phyloP scores from a whole-genome alignment of 2,113 vertebrate genomes.

The Xyrauchen texanus region DNA sequence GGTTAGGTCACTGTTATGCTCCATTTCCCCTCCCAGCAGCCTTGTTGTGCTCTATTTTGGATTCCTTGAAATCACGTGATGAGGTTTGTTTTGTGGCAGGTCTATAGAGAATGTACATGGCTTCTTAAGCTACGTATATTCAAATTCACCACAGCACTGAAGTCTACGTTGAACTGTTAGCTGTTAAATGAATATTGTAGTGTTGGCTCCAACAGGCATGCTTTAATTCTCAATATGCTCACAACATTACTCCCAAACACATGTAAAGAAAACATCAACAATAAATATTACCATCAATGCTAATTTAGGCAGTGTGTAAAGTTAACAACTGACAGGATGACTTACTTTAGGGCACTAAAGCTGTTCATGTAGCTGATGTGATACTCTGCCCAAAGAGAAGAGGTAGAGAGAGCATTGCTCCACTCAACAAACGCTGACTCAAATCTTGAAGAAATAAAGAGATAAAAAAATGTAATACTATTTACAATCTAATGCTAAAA shows the following conservation, averaged over 20 bases:
- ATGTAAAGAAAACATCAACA: background rate
- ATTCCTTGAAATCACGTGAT: constrained; percentile 39
- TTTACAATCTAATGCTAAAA: too few relatives aligned
- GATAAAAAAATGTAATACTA: background rate
- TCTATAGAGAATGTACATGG: background rate
- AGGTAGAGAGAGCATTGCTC: constrained; percentile 41
- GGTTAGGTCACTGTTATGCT: background rate
- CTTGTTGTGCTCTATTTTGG: too few relatives aligned
- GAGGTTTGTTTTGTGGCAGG: background rate
- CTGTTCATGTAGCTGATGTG: constrained; percentile 74
- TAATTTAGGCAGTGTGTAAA: background rate
- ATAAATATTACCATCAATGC: background rate
- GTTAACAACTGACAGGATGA: background rate
- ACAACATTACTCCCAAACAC: background rate
- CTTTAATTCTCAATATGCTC: too few relatives aligned
- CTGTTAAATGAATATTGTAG: too few relatives aligned
- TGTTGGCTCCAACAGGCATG: too few relatives aligned
- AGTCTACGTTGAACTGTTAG: too few relatives aligned
- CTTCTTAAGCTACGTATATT: too few relatives aligned
- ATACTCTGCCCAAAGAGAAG: constrained; percentile 60
- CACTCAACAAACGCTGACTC: constrained; percentile 51
- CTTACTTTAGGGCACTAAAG: constrained; percentile 72
- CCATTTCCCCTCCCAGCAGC: constrained; percentile 12
- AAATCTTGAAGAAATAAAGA: constrained; percentile 62
- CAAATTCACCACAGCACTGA: too few relatives aligned